phyloP scores from a whole-genome alignment of 2,797 vertebrate species.

The Borostomias antarcticus region DNA sequence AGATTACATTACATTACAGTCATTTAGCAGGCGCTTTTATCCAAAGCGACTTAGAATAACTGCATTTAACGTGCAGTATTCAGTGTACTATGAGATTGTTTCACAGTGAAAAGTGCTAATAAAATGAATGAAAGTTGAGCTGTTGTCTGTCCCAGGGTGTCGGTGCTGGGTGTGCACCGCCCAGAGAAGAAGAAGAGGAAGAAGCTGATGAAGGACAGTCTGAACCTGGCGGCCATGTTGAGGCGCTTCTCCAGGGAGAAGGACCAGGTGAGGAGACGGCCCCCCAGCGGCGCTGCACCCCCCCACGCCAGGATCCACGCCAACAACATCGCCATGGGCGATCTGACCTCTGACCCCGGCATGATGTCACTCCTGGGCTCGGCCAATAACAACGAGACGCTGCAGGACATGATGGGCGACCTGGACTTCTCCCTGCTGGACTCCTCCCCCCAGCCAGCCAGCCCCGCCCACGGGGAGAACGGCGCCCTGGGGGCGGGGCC shows the following conservation, averaged over 20 bases:
- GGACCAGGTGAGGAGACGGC: constrained; percentile 89
- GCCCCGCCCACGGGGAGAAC: constrained; percentile 82
- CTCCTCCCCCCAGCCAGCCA: constrained; percentile 86
- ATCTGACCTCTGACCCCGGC: constrained; percentile 80
- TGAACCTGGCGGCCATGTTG: constrained; percentile 93
- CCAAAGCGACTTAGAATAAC: no score
- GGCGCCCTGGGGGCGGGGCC: constrained; percentile 47
- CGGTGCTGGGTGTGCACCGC: constrained; percentile 88
- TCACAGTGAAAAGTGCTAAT: no score
- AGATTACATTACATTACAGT: no score
- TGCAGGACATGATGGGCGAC: constrained; percentile 94
- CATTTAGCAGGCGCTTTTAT: no score
- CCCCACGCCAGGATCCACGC: constrained; percentile 64
- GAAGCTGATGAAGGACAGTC: constrained; percentile 92
- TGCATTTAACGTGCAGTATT: no score
- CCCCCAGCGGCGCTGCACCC: constrained; percentile 51
- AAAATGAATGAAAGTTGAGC: no score
- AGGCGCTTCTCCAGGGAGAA: constrained; percentile 94
- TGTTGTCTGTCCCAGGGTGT: constrained; percentile 74
- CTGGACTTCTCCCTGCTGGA: constrained; percentile 94
- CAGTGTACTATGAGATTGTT: no score
- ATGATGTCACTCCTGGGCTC: constrained; percentile 91
- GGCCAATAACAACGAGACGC: constrained; percentile 86
- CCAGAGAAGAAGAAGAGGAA: constrained; percentile 98
- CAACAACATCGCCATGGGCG: constrained; percentile 62